Evolutionary conservation across 2,113 vertebrate species (phyloP).

Genomic region (Dicerorhinus sumatrensis): DNA sequence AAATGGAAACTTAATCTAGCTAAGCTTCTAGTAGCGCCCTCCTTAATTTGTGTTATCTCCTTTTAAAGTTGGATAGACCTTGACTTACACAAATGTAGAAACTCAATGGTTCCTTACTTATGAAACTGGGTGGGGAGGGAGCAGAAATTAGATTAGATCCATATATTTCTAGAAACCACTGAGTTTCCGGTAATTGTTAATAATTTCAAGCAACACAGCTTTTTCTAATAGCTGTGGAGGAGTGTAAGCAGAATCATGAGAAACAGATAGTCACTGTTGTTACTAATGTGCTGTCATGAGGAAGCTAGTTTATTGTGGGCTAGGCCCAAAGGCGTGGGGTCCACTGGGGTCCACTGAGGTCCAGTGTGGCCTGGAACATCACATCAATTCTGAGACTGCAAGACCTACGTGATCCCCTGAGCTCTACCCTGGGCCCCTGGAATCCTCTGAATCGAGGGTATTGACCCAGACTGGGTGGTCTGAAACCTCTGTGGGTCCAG

Average conservation of each 20-base stretch:
- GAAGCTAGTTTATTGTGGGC: neutral
- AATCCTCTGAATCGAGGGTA: neutral
- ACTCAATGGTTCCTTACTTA: conserved; percentile 48
- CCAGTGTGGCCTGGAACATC: neutral
- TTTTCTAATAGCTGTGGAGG: conserved; percentile 40
- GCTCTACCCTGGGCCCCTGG: neutral
- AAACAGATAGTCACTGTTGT: neutral
- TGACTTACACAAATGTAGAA: neutral
- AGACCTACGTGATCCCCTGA: neutral
- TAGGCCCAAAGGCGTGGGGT: neutral
- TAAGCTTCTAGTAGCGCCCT: neutral
- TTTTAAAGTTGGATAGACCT: conserved; percentile 1
- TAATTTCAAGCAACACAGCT: conserved; percentile 40
- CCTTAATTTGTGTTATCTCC: conserved; percentile 21
- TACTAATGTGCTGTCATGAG: neutral
- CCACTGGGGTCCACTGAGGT: neutral
- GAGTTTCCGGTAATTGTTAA: neutral
- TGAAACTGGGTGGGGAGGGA: neutral
- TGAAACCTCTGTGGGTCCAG: neutral
- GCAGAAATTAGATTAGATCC: conserved; percentile 18
- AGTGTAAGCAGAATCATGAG: neutral
- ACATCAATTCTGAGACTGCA: neutral
- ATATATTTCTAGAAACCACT: conserved; percentile 7
- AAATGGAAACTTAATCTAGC: conserved; percentile 14
- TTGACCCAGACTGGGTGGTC: neutral